Percentiles rank a stretch among this genome's conserved stretches.
Conservation (phyloP, 2,797 vertebrate genomes). For the Centroberyx gerrardi region DNA sequence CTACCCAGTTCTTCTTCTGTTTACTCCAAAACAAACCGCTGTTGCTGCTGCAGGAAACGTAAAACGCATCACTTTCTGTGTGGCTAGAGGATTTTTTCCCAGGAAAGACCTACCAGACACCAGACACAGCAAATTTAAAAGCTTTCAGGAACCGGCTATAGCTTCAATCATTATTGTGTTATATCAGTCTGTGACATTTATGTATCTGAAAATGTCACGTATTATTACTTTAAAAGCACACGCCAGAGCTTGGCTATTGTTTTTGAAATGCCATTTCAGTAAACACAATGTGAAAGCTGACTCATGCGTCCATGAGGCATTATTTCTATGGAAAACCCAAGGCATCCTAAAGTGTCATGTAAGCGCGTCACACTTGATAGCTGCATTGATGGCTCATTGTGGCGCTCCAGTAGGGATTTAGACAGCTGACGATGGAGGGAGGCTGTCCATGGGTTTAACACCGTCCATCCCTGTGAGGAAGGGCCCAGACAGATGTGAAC, state of each 20-base stretch:
- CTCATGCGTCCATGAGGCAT: background rate
- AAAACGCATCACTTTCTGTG: no score
- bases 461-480: slow-evolving; percentile 41
- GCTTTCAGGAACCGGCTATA: no score
- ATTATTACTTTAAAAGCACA: background rate
- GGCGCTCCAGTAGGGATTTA: slow-evolving; percentile 42
- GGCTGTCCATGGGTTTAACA: slow-evolving; percentile 32
- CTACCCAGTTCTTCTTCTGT: no score
- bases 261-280: background rate
- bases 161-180: no score
- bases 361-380: background rate
- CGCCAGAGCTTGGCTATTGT: background rate
- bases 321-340: background rate
- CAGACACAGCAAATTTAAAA: no score
- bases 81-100: no score
- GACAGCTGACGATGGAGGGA: slow-evolving; percentile 41
- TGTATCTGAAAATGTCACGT: no score
- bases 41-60: no score
- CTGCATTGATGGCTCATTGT: background rate
- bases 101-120: no score
- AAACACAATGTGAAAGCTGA: background rate
- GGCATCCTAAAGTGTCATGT: background rate
- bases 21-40: no score
- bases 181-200: no score
- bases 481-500: slow-evolving; percentile 73